A percentile compares a stretch with the other conserved stretches of the same genome.
phyloP scores from a whole-genome alignment of 2,797 vertebrate genomes.

The Smutsia gigantea region DNA sequence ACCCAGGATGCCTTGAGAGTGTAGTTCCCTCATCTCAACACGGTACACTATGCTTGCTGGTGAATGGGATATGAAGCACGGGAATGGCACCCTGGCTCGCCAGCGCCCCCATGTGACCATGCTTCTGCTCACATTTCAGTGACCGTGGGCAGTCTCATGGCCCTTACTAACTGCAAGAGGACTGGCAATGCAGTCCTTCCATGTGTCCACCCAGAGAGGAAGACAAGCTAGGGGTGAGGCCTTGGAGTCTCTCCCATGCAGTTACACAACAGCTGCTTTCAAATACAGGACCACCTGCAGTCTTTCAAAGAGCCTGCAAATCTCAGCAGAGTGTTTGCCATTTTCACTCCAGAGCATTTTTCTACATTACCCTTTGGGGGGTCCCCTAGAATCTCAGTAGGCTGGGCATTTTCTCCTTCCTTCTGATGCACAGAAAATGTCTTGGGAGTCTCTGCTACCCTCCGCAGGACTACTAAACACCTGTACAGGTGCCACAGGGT shows the following conservation, averaged over 20 bases:
- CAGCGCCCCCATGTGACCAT: not conserved
- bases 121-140: not conserved
- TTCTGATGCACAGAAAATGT: not conserved
- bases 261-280: not conserved
- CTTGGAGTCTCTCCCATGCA: not conserved
- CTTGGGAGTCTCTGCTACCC: not conserved
- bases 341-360: too few relatives aligned
- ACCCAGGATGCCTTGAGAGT: not conserved
- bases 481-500: not conserved
- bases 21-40: not conserved
- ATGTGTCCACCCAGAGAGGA: not conserved
- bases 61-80: not conserved
- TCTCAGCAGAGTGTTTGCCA: not conserved
- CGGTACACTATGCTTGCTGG: not conserved
- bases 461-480: not conserved
- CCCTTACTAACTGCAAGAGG: not conserved
- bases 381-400: not conserved
- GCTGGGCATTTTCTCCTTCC: not conserved
- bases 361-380: not conserved
- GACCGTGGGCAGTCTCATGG: not conserved
- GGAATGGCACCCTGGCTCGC: not conserved
- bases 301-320: not conserved
- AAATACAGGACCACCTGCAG: not conserved
- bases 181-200: not conserved
- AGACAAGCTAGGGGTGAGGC: not conserved